These are phyloP conservation scores for Schizopygopsis malacanthus DNA, from an alignment of 2,797 vertebrate genomes.

Conservation along the genomic window DNA sequence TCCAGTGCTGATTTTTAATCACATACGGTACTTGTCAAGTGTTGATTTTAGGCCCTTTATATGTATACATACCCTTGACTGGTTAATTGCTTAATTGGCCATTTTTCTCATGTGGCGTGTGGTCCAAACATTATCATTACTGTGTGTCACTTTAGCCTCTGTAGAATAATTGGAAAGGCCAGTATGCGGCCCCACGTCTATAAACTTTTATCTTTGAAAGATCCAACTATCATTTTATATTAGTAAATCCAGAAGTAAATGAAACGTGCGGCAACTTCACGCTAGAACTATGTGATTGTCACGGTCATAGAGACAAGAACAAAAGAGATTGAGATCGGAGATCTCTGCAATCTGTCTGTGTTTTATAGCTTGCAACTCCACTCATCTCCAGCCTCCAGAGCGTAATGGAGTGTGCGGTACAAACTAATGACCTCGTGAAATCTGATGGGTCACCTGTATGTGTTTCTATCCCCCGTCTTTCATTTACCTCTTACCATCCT, in stretches of 20 bases:
- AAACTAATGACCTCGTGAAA: conserved; percentile 69
- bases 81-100: not conserved
- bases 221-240: conserved; percentile 11
- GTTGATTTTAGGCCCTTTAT: not conserved
- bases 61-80: not conserved
- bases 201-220: not conserved
- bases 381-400: conserved; percentile 74
- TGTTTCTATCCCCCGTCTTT: conserved; percentile 32
- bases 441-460: conserved; percentile 66
- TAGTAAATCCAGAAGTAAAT: conserved; percentile 26
- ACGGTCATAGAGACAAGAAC: not conserved
- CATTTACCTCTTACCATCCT: not conserved
- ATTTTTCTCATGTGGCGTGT: not conserved
- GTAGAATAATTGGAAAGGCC: not conserved
- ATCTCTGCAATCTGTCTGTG: conserved; percentile 49
- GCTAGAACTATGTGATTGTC: conserved; percentile 21
- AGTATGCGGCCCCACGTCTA: not conserved
- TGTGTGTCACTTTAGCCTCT: not conserved
- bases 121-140: not conserved
- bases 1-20: not conserved
- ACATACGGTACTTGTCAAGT: not conserved
- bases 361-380: conserved; percentile 63
- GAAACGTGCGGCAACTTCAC: not conserved
- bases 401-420: conserved; percentile 78
- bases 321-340: conserved; percentile 11